phyloP scores from a whole-genome alignment of 2,888 invertebrate species.

The Timema cristinae region DNA sequence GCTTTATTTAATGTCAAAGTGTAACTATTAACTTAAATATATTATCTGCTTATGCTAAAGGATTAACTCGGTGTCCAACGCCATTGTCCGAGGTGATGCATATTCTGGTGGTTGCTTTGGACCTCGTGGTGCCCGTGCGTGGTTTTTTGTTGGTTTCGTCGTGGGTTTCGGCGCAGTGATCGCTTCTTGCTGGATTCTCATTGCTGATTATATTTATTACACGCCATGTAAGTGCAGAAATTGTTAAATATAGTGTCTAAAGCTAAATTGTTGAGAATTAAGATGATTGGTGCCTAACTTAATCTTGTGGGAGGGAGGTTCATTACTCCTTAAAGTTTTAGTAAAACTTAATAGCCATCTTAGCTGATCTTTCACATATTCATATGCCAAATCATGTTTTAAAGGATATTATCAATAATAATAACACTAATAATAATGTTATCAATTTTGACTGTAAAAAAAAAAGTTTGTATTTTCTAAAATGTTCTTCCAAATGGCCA shows the following conservation, averaged over 20 bases:
- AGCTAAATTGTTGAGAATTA: slow-evolving; percentile 17
- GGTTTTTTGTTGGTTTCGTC: slow-evolving; percentile 95
- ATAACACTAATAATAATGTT: no score
- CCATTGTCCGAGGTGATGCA: slow-evolving; percentile 81
- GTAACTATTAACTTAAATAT: no score
- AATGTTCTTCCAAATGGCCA: no score
- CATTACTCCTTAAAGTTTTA: no score
- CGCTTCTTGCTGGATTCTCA: slow-evolving; percentile 93
- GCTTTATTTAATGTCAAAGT: no score
- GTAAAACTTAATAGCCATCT: no score
- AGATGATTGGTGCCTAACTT: slow-evolving; percentile 18
- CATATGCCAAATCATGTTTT: no score
- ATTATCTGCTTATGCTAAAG: slow-evolving; percentile 40
- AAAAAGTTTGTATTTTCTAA: no score
- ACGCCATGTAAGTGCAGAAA: slow-evolving; percentile 47
- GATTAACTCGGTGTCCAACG: slow-evolving; percentile 94
- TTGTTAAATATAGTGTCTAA: background rate
- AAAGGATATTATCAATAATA: no score
- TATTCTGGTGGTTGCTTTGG: slow-evolving; percentile 83
- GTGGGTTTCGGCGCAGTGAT: slow-evolving; percentile 95
- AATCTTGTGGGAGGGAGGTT: no score
- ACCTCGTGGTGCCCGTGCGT: slow-evolving; percentile 82
- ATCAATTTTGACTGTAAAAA: no score
- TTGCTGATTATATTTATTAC: slow-evolving; percentile 74
- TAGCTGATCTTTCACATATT: no score